Evolutionary conservation across 2,888 invertebrate genomes (phyloP).

Genomic region (Phortica okadai): DNA sequence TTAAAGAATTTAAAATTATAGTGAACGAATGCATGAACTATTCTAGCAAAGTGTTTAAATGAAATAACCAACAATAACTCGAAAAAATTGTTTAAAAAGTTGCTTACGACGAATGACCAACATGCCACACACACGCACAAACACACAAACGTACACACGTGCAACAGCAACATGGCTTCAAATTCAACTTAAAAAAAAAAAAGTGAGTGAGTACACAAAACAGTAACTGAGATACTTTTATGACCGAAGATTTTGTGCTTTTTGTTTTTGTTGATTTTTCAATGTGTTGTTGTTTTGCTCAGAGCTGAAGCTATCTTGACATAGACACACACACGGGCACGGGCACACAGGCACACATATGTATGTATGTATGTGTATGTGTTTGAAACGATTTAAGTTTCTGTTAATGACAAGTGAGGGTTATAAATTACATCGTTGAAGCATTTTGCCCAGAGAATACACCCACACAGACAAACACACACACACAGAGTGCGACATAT

Average conservation of each 20-base stretch:
- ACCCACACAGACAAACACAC: not conserved
- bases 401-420: constrained; percentile 72
- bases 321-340: not conserved
- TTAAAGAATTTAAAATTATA: not conserved
- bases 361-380: constrained; percentile 43
- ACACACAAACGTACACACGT: constrained; percentile 36
- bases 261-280: not conserved
- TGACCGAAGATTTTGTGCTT: not conserved
- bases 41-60: not conserved
- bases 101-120: constrained; percentile 29
- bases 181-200: constrained; percentile 33
- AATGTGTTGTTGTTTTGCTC: not conserved
- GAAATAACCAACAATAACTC: constrained; percentile 23
- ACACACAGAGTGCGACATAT: not conserved
- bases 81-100: constrained; percentile 33
- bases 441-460: constrained; percentile 51
- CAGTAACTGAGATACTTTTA: constrained; percentile 28
- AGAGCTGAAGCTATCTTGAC: not conserved
- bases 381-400: constrained; percentile 61
- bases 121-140: constrained; percentile 35
- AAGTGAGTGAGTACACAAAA: constrained; percentile 20
- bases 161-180: constrained; percentile 32
- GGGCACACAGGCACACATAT: not conserved
- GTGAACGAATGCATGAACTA: too few species aligned
- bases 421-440: constrained; percentile 71